phyloP scores from a whole-genome alignment of 1,140 invertebrate genomes.

The Pissodes strobi region DNA sequence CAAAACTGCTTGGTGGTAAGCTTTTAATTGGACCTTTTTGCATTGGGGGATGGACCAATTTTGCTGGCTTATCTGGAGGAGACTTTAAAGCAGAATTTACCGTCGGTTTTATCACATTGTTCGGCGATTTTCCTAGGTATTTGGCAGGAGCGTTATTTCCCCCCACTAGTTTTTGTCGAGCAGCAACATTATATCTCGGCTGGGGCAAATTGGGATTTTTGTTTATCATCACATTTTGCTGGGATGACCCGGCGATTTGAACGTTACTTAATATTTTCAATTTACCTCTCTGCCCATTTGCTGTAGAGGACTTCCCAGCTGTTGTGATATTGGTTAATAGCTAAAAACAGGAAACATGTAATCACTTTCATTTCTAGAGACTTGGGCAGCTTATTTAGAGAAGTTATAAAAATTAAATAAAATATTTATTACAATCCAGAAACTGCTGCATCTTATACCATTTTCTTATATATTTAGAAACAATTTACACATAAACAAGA shows the following conservation, averaged over 20 bases:
- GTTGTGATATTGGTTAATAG: slow-evolving; percentile 36
- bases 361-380: too few relatives aligned
- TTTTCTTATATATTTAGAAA: too few relatives aligned
- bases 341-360: too few relatives aligned
- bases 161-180: slow-evolving; percentile 39
- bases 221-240: slow-evolving; percentile 31
- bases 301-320: slow-evolving; percentile 27
- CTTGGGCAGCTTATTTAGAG: too few relatives aligned
- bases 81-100: slow-evolving; percentile 24
- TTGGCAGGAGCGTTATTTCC: slow-evolving; percentile 36
- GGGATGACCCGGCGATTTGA: slow-evolving; percentile 43
- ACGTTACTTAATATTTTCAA: slow-evolving; percentile 54
- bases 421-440: too few relatives aligned
- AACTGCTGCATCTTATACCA: too few relatives aligned
- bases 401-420: too few relatives aligned
- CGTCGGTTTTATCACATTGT: slow-evolving; percentile 29
- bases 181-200: slow-evolving; percentile 17
- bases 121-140: slow-evolving; percentile 41
- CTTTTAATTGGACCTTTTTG: slow-evolving; percentile 50
- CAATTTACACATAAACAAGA: too few relatives aligned
- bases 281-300: slow-evolving; percentile 52
- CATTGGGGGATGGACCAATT: slow-evolving; percentile 39
- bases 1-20: slow-evolving; percentile 41
- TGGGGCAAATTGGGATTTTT: slow-evolving; percentile 18
- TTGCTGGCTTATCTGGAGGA: slow-evolving; percentile 19